Percentiles rank a stretch among this genome's conserved stretches.
These are phyloP conservation scores for Sigmodon hispidus DNA, from an alignment of 2,113 vertebrate species.

Conservation along the genomic window DNA sequence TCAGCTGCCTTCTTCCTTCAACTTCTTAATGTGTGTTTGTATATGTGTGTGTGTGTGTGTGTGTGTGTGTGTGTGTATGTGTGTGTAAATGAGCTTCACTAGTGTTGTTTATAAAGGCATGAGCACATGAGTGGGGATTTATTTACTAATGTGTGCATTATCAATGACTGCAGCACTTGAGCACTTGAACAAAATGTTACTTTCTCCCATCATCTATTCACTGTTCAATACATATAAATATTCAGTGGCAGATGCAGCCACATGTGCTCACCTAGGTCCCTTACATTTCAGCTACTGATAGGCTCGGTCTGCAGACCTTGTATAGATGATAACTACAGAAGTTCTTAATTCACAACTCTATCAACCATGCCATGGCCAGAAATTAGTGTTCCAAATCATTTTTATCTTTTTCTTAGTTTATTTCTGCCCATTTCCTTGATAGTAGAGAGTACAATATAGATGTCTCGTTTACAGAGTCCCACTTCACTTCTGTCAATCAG, in stretches of 20 bases:
- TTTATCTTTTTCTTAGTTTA: neutral
- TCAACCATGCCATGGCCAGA: neutral
- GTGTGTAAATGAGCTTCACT: too few relatives aligned
- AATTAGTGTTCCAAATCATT: neutral
- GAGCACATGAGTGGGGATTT: neutral
- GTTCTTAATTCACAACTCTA: neutral
- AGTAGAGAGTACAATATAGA: neutral
- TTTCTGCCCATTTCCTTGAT: neutral
- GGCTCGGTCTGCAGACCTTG: neutral
- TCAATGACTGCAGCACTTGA: neutral
- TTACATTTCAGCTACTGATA: neutral
- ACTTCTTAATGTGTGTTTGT: neutral
- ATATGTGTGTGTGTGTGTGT: too few relatives aligned
- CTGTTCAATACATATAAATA: neutral
- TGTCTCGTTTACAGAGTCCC: neutral
- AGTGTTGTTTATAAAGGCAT: neutral
- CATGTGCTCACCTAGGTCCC: neutral
- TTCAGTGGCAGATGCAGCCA: neutral
- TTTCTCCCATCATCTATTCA: neutral
- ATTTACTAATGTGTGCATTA: neutral
- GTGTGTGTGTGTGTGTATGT: neutral
- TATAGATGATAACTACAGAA: neutral
- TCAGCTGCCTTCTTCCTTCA: neutral
- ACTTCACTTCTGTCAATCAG: too few relatives aligned
- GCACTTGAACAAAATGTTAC: neutral